Conservation (phyloP, 2,797 vertebrate species). For the Phataginus tricuspis region DNA sequence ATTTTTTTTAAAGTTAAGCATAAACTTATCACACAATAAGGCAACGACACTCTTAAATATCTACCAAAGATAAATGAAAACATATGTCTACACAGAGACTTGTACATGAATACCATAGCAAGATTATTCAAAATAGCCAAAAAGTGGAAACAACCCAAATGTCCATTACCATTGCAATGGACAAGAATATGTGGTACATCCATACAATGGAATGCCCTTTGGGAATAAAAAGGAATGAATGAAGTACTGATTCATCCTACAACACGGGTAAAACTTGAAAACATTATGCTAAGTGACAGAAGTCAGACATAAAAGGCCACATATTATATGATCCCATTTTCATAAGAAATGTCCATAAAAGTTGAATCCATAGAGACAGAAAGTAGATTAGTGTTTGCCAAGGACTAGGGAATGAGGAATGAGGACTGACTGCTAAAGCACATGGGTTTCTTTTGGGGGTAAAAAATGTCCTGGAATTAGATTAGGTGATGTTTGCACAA, state of each 20-base stretch:
- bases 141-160: neutral
- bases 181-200: neutral
- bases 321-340: neutral
- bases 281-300: neutral
- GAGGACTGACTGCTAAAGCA: neutral
- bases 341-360: neutral
- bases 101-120: neutral
- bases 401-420: neutral
- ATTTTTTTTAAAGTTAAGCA: neutral
- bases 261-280: neutral
- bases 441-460: neutral
- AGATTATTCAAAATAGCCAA: neutral
- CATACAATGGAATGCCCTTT: neutral
- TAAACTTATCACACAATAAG: neutral
- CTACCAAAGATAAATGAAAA: neutral
- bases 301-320: neutral
- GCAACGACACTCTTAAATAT: neutral
- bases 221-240: neutral
- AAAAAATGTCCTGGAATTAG: neutral
- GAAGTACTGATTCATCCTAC: neutral
- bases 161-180: neutral
- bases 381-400: neutral
- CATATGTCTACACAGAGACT: neutral
- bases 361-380: neutral
- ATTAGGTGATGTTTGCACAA: neutral